Conservation (phyloP, 2,113 vertebrate genomes). For the Opisthocomus hoazin region DNA sequence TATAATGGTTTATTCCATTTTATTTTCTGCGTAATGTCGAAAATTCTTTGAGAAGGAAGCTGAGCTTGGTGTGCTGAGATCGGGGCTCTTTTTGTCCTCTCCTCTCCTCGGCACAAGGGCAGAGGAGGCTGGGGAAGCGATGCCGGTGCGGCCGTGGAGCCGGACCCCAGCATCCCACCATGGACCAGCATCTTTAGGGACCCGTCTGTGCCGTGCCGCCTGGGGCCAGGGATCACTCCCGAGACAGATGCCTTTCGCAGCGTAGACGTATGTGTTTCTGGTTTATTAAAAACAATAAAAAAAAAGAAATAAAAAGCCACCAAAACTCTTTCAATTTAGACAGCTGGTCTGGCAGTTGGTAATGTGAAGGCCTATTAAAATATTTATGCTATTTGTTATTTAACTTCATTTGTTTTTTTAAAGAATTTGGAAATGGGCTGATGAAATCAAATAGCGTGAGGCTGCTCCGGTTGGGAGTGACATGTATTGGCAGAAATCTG, state of each 20-base stretch:
- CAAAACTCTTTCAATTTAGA: neutral
- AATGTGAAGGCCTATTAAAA: conserved; percentile 50
- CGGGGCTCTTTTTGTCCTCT: neutral
- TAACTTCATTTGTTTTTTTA: neutral
- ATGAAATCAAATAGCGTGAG: neutral
- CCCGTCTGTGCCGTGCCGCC: accelerated
- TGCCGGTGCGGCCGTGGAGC: accelerated
- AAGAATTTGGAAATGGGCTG: neutral
- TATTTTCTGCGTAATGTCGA: neutral
- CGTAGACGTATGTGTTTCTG: neutral
- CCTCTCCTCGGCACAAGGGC: accelerated
- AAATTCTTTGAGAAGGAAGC: neutral
- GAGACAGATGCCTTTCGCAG: neutral
- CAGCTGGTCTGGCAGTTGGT: conserved; percentile 62
- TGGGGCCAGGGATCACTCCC: neutral
- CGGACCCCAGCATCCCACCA: neutral
- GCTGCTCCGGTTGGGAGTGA: neutral
- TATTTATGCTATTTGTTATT: conserved; percentile 61
- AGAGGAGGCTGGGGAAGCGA: accelerated
- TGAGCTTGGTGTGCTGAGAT: neutral
- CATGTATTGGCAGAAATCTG: conserved; percentile 11
- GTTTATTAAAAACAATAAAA: neutral
- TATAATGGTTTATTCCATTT: neutral
- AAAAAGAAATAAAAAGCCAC: neutral
- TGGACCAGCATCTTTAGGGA: neutral